Conservation (phyloP, 2,888 invertebrate genomes). For the Gisinianus flammeolus region DNA sequence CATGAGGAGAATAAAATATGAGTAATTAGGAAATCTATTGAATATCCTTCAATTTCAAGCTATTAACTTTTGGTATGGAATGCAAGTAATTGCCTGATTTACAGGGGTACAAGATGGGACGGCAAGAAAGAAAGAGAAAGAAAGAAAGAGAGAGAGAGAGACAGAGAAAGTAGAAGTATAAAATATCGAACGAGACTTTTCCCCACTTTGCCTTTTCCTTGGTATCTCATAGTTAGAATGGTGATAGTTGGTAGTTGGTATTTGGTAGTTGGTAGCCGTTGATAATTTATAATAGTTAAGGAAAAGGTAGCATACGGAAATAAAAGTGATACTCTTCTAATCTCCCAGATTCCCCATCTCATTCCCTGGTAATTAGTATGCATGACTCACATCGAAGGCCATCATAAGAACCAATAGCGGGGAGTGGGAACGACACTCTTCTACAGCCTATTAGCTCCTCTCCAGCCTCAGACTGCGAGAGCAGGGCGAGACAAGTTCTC, state of each 20-base stretch:
- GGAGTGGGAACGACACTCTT: conserved; percentile 16
- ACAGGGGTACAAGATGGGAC: neutral
- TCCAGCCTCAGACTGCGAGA: neutral
- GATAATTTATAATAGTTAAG: conserved; percentile 37
- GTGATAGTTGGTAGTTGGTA: no score
- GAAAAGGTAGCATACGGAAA: conserved; percentile 27
- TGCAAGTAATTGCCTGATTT: no score
- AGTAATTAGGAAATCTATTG: no score
- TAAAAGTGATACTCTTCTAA: conserved; percentile 34
- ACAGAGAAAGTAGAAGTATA: neutral
- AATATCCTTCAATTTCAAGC: no score
- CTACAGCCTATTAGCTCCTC: conserved; percentile 14
- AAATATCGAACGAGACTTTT: conserved; percentile 1
- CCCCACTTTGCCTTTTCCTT: neutral
- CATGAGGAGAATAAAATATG: no score
- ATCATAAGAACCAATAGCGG: conserved; percentile 30
- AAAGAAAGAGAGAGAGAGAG: neutral
- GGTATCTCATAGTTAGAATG: neutral
- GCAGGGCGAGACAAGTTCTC: neutral
- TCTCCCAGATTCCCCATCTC: conserved; percentile 31
- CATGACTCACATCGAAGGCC: conserved; percentile 27
- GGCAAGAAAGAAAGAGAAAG: neutral
- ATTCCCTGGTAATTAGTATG: conserved; percentile 36
- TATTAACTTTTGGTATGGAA: no score
- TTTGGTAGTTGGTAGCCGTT: neutral